Evolutionary conservation across 2,797 vertebrate genomes (phyloP).

Genomic region (Nannoperca australis): DNA sequence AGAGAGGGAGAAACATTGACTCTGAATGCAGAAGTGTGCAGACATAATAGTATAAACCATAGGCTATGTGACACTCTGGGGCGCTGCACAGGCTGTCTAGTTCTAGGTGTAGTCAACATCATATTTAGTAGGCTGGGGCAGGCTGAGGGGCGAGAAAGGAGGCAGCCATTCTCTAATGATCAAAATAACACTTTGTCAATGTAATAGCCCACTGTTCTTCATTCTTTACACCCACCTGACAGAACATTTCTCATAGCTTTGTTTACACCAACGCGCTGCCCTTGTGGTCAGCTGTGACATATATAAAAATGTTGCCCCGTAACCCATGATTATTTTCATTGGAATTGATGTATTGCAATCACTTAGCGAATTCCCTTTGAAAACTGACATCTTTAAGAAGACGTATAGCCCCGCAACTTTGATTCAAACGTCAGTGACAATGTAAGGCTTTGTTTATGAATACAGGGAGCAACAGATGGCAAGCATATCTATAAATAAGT

Average conservation of each 20-base stretch:
- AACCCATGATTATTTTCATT: conserved; percentile 66
- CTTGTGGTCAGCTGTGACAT: conserved; percentile 51
- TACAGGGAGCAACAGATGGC: conserved; percentile 83
- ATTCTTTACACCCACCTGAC: conserved; percentile 59
- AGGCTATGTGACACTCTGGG: conserved; percentile 33
- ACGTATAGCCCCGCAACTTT: conserved; percentile 44
- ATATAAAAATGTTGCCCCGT: conserved; percentile 54
- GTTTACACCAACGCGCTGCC: conserved; percentile 61
- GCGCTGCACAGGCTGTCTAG: conserved; percentile 41
- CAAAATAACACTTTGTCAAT: conserved; percentile 77
- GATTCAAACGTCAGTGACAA: conserved; percentile 51
- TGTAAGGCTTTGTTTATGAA: conserved; percentile 64
- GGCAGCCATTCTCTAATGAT: conserved; percentile 70
- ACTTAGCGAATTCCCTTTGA: conserved; percentile 35
- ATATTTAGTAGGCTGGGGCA: conserved; percentile 74
- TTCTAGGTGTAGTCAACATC: conserved; percentile 60
- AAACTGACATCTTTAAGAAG: conserved; percentile 29
- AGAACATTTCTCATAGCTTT: conserved; percentile 68
- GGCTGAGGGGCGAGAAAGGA: conserved; percentile 50
- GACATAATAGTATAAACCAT: conserved; percentile 17
- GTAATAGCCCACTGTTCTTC: conserved; percentile 72
- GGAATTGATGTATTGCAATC: conserved; percentile 60
- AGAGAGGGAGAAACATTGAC: conserved; percentile 14
- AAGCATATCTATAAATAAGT: conserved; percentile 87
- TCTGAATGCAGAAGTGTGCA: conserved; percentile 28